Conservation (phyloP, 1,140 invertebrate species). For the Cardiocondyla obscurior region DNA sequence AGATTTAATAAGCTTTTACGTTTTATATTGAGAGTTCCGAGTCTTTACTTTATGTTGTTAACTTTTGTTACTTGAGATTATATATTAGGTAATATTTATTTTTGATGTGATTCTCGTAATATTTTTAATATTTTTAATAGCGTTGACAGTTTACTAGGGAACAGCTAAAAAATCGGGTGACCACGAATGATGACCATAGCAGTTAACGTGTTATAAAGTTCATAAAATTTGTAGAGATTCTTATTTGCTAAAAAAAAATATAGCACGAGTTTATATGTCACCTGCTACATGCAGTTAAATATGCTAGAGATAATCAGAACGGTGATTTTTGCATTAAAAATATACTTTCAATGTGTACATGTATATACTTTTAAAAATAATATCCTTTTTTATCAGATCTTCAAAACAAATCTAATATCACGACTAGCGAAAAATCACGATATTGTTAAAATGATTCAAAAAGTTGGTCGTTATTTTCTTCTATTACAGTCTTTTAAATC, state of each 20-base stretch:
- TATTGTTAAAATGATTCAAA: conserved; percentile 23
- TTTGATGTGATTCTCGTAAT: too few species aligned
- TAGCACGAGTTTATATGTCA: neutral
- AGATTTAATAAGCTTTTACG: neutral
- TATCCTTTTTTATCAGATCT: conserved; percentile 18
- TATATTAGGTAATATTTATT: neutral
- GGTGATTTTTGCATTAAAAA: neutral
- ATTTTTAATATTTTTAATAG: neutral
- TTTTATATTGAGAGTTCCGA: neutral
- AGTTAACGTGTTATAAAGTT: conserved; percentile 10
- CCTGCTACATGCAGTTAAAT: neutral
- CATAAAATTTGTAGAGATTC: neutral
- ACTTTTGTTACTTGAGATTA: neutral
- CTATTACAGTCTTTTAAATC: neutral
- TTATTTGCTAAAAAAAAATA: neutral
- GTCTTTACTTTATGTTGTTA: neutral
- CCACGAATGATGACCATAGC: neutral
- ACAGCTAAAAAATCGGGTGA: neutral
- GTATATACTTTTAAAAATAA: conserved; percentile 16
- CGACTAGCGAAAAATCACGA: conserved; percentile 27
- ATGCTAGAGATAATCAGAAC: neutral
- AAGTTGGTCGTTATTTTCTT: neutral
- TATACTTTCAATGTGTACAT: conserved; percentile 9
- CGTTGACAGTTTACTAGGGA: neutral
- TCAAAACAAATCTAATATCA: neutral